Evolutionary conservation across 2,113 vertebrate genomes (phyloP).

Genomic region (Apeltes quadracus): DNA sequence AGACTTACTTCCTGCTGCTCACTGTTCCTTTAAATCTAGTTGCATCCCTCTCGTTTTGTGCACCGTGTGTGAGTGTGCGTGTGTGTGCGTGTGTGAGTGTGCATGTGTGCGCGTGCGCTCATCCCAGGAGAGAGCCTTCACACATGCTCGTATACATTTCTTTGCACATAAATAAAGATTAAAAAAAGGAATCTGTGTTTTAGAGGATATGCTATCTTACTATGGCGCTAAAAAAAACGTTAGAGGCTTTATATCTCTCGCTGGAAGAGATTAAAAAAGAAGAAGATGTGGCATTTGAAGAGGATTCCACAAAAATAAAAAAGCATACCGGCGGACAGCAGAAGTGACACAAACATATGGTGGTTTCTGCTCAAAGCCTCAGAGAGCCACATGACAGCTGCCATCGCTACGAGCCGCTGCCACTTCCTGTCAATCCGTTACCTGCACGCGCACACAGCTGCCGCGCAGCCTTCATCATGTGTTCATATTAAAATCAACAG

Average conservation of each 20-base stretch:
- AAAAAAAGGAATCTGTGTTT: neutral
- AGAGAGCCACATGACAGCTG: conserved; percentile 55
- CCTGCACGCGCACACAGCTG: conserved; percentile 7
- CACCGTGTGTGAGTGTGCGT: conserved; percentile 9
- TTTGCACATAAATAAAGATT: conserved; percentile 6
- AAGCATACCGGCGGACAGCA: conserved; percentile 18
- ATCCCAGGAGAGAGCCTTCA: conserved; percentile 48
- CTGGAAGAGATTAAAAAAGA: neutral
- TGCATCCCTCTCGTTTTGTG: conserved; percentile 73
- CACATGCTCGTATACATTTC: conserved; percentile 14
- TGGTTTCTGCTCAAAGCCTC: conserved; percentile 46
- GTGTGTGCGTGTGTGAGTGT: conserved; percentile 1
- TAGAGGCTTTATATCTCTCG: neutral
- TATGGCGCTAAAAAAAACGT: neutral
- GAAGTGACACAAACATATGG: conserved; percentile 44
- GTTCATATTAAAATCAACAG: conserved; percentile 15
- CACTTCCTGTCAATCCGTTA: conserved; percentile 59
- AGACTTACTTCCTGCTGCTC: neutral
- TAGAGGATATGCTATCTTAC: neutral
- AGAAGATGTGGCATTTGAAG: conserved; percentile 13
- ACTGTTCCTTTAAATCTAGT: conserved; percentile 68
- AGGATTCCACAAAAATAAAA: conserved; percentile 5
- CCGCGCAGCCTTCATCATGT: conserved; percentile 19
- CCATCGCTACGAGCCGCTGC: conserved; percentile 33
- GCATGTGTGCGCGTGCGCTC: conserved; percentile 7